Conservation (phyloP, 2,888 invertebrate genomes). For the Reticulitermes lucifugus region DNA sequence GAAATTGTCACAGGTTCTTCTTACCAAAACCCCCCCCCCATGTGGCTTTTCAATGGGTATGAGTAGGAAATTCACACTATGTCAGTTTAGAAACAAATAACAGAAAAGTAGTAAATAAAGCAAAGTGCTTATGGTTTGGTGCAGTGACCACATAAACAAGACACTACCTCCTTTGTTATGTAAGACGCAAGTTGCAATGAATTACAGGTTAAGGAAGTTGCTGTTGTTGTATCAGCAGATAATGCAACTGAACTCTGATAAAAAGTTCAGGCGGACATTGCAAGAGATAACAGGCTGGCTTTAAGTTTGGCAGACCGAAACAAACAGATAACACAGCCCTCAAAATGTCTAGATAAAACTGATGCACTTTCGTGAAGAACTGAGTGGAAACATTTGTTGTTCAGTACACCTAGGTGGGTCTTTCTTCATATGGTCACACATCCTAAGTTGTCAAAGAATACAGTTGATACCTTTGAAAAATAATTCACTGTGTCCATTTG, state of each 20-base stretch:
- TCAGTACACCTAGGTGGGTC: too few relatives aligned
- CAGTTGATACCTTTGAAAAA: too few relatives aligned
- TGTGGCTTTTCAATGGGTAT: too few relatives aligned
- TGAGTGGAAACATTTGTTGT: not conserved
- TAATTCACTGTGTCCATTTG: too few relatives aligned
- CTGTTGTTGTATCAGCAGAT: not conserved
- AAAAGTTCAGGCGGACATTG: constrained; percentile 22
- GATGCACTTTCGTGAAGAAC: not conserved
- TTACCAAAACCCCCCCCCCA: too few relatives aligned
- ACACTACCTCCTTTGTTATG: not conserved
- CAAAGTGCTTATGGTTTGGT: too few relatives aligned
- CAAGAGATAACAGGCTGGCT: constrained; percentile 1
- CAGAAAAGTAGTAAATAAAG: too few relatives aligned
- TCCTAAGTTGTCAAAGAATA: too few relatives aligned
- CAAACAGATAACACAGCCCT: constrained; percentile 8
- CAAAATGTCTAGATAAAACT: constrained; percentile 11
- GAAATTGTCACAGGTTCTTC: too few relatives aligned
- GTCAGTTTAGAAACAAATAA: too few relatives aligned
- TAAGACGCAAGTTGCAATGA: constrained; percentile 10
- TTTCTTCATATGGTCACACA: too few relatives aligned
- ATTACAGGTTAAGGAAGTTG: constrained; percentile 16
- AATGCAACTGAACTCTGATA: constrained; percentile 25
- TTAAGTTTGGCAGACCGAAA: constrained; percentile 12
- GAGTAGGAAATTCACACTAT: too few relatives aligned
- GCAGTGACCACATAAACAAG: not conserved